Evolutionary conservation across 2,113 vertebrate species (phyloP).

Genomic region (Vimba vimba): DNA sequence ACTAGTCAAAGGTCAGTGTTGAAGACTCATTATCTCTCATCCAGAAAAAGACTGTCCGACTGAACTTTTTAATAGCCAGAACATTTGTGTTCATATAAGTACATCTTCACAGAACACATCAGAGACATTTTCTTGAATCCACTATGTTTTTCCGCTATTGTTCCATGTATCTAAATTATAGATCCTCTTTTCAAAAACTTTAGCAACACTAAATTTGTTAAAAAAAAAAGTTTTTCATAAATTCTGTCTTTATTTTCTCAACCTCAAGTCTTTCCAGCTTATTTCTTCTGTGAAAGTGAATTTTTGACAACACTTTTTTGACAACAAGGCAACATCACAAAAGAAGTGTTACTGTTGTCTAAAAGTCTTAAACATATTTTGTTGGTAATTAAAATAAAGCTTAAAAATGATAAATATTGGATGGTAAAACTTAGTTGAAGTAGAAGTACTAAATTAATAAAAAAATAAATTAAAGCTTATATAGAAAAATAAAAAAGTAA

Average conservation of each 20-base stretch:
- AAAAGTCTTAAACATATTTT: too few relatives aligned
- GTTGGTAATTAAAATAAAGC: too few relatives aligned
- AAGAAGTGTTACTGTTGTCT: too few relatives aligned
- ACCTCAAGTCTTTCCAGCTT: not conserved
- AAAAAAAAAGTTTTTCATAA: not conserved
- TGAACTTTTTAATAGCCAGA: conserved; percentile 27
- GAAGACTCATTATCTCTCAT: conserved; percentile 50
- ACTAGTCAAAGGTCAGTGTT: conserved; percentile 47
- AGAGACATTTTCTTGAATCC: not conserved
- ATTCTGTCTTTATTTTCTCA: not conserved
- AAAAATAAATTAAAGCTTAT: too few relatives aligned
- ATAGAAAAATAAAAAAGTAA: too few relatives aligned
- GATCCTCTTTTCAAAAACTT: not conserved
- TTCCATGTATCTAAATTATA: not conserved
- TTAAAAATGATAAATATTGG: too few relatives aligned
- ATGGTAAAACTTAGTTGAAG: too few relatives aligned
- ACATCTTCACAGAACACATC: conserved; percentile 15
- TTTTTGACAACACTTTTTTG: not conserved
- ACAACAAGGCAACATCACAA: too few relatives aligned
- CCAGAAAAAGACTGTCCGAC: not conserved
- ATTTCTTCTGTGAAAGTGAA: not conserved
- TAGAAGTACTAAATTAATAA: too few relatives aligned
- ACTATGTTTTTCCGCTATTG: not conserved
- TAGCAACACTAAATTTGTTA: not conserved
- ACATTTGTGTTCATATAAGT: conserved; percentile 29